Evolutionary conservation across 2,888 invertebrate species (phyloP).

Genomic region (Cephonodes hylas): DNA sequence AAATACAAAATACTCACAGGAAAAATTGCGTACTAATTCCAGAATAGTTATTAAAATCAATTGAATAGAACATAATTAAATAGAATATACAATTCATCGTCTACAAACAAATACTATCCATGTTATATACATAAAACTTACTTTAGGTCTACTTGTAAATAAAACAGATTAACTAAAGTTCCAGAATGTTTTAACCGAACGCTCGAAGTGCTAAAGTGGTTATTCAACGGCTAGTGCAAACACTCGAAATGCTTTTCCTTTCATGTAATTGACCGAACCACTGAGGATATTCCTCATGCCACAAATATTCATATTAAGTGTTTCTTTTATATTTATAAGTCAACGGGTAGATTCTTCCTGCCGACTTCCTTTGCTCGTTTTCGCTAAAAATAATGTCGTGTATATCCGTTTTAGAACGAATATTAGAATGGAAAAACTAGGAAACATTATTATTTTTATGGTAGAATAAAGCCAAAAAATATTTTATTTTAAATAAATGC

Average conservation of each 20-base stretch:
- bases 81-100: too few species aligned
- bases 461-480: not conserved
- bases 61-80: too few species aligned
- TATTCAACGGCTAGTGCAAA: not conserved
- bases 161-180: too few species aligned
- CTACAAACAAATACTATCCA: too few species aligned
- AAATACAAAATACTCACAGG: too few species aligned
- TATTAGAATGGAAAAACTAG: too few species aligned
- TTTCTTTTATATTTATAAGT: not conserved
- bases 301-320: conserved; percentile 2
- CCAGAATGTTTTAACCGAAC: not conserved
- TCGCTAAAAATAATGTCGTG: not conserved
- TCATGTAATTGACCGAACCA: not conserved
- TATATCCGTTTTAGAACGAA: too few species aligned
- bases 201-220: not conserved
- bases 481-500: not conserved
- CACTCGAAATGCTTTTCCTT: not conserved
- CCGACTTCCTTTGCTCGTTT: conserved; percentile 6
- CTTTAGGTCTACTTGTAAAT: too few species aligned
- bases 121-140: too few species aligned
- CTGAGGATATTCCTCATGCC: not conserved
- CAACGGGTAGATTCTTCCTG: conserved; percentile 1
- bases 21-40: too few species aligned
- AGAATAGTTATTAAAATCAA: too few species aligned
- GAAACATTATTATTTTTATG: not conserved